Evolutionary conservation across 2,888 invertebrate species (phyloP), one percentile per base, ranked within the genome.

Genomic region (Cephus spinipes): DNA sequence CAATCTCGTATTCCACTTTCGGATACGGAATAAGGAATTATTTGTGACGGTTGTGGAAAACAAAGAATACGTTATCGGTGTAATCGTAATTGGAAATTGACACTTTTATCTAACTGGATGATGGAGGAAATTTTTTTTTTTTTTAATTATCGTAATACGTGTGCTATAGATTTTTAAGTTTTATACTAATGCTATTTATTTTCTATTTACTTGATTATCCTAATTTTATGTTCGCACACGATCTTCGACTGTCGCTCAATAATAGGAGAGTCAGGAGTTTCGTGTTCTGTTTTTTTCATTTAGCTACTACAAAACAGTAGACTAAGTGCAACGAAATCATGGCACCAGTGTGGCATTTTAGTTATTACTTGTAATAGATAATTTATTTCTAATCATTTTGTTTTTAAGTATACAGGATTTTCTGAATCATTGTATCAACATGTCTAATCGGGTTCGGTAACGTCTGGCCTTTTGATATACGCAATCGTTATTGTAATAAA

Each of bases 171-270:
- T 55, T n/a, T 76, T 79, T 75, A 80, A 33, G 78, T 78, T 77
- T 74, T 74, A 77, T 79, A 77, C 71, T 71, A 79, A 73, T 79
- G 77, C 69, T 83, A 82, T 82, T 83, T 83, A 82, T 79, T 80
- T 73, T 79, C 34, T 68, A 36, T 71, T 74, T 32, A 76, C 32
- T 34, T 35, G 36, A 36, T 36, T 36, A 4, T 15, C 36, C 1
- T 40, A 15, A 40, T 75, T 31, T 73, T 73, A 77, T n/a, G 11
- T 40, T 73, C n/a, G 34, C 32, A 11, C 71, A 71, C 71, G 71
- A 31, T 30, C 2, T 23, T 69, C 15, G 11, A 55, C 9, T 55
- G 23, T 2, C 23, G 23, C 6, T 55, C 55, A 23, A 23, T 55
- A 23, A 55, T 55, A 23, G 55, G 2, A 55, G 23, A 55, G 55